Conservation (phyloP, 1,140 invertebrate species). For the Matsumurasca onukii region DNA sequence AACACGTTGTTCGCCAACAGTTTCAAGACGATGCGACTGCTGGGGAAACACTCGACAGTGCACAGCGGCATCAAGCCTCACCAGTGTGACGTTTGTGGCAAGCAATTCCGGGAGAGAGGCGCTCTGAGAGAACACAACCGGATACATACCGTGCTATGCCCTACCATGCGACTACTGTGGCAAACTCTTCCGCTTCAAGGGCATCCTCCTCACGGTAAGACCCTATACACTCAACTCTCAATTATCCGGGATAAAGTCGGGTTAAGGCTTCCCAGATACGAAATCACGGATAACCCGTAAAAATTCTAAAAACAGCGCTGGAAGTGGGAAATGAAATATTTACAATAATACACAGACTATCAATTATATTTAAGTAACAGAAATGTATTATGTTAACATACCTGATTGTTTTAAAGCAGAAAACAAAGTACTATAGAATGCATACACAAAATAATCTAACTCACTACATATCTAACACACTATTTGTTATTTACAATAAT, state of each 20-base stretch:
- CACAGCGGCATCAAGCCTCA: conserved; percentile 71
- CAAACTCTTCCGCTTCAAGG: conserved; percentile 65
- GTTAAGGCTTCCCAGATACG: conserved; percentile 44
- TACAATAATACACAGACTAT: no score
- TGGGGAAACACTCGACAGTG: conserved; percentile 59
- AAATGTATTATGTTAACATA: no score
- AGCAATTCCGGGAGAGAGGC: conserved; percentile 64
- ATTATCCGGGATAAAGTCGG: conserved; percentile 47
- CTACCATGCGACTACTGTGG: conserved; percentile 68
- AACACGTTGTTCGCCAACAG: conserved; percentile 30
- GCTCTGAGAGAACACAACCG: conserved; percentile 60
- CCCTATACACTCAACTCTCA: conserved; percentile 30
- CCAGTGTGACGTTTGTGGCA: conserved; percentile 69
- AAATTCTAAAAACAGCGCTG: no score
- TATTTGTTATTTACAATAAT: no score
- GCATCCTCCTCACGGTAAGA: conserved; percentile 40
- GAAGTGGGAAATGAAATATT: no score
- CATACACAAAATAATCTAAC: no score
- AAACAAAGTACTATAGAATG: no score
- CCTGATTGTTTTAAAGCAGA: no score
- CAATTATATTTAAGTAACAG: no score
- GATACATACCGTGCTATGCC: conserved; percentile 86
- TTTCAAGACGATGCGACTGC: conserved; percentile 57
- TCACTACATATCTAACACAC: no score
- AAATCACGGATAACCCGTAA: conserved; percentile 47